Base-by-base conservation (phyloP, 2,888 invertebrate species). In the Plebejus anna region DNA sequence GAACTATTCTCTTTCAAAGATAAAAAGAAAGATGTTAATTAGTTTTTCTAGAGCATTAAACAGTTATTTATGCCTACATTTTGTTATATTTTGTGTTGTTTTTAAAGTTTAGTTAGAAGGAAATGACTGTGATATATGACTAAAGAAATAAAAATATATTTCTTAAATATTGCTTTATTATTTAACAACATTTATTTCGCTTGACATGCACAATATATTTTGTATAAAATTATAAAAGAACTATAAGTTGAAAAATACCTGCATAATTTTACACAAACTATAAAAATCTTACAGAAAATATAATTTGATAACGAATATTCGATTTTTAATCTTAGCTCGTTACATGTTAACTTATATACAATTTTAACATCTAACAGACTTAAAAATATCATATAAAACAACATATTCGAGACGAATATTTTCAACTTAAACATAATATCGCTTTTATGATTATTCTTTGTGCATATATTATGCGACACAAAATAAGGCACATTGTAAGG, bases 1-100 rank as follows among this genome's bases (percentile, higher is more conserved):
- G 88, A 90, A 42, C 77, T 93, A 9, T 81, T 92, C 36, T 84
- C 79, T 75, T 87, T 87, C 79, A 83, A 81, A 59, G 86, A 85
- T 75, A 83, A 85, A 72, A 87, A 87, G 77, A 87, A 87, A 75
- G 75, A 80, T 78, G 77, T 80, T 47, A 80, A 77, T 51, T 66
- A 66, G 32, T 36, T 32, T 13, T 5, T 32, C 13, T 61, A 61
- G 61, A 28, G 22, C 22, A 22, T 22, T 22, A 22, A 22, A 22
- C 22, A 22, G 22, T 22, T 22, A 22, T 22, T 22, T 22, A 22
- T 22, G 22, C 22, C 22, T 51, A 61, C 7, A 61, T 61, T 22
- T 61, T 61, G 1, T 28, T 61, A 11, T 42, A 22, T 13, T 66
- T 47, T 32, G n/a, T 42, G 57, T 61, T 66, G 38, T 42, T 16